phyloP scores from a whole-genome alignment of 2,888 invertebrate species.

The Leistus spinibarbis region DNA sequence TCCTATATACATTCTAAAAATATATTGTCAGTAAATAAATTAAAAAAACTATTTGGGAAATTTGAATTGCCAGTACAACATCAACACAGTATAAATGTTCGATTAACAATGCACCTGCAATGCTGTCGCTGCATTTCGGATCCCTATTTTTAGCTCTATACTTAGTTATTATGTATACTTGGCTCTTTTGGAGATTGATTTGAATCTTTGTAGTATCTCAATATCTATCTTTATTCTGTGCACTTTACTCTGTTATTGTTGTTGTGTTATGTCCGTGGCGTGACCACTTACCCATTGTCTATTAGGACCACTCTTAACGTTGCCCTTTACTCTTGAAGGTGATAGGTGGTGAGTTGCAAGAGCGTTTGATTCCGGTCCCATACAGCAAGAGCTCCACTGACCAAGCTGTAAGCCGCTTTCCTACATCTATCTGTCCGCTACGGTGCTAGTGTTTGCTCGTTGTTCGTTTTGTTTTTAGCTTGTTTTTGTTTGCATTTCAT shows the following conservation, averaged over 20 bases:
- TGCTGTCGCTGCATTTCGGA: background rate
- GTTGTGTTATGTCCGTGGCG: constrained; percentile 51
- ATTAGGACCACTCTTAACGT: constrained; percentile 73
- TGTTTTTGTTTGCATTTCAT: constrained; percentile 44
- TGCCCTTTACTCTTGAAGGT: constrained; percentile 95
- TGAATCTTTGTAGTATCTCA: constrained; percentile 60
- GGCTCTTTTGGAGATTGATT: constrained; percentile 39
- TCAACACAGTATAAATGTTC: background rate
- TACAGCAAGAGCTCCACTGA: constrained; percentile 99
- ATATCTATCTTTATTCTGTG: constrained; percentile 57
- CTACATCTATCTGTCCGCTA: constrained; percentile 62
- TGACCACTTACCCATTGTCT: constrained; percentile 62
- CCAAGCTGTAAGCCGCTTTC: constrained; percentile 97
- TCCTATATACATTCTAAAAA: too few species aligned
- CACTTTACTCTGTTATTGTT: constrained; percentile 55
- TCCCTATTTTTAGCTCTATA: constrained; percentile 31
- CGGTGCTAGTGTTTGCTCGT: constrained; percentile 56
- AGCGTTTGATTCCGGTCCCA: constrained; percentile 99
- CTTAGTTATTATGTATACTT: constrained; percentile 37
- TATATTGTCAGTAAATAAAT: too few species aligned
- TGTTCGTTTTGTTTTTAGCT: constrained; percentile 57
- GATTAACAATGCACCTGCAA: background rate
- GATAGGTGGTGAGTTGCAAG: constrained; percentile 99
- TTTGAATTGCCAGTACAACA: background rate
- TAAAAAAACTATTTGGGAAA: too few species aligned